These are phyloP conservation scores for Andrena chrysosceles DNA, from an alignment of 2,888 invertebrate genomes.

Conservation along the genomic window DNA sequence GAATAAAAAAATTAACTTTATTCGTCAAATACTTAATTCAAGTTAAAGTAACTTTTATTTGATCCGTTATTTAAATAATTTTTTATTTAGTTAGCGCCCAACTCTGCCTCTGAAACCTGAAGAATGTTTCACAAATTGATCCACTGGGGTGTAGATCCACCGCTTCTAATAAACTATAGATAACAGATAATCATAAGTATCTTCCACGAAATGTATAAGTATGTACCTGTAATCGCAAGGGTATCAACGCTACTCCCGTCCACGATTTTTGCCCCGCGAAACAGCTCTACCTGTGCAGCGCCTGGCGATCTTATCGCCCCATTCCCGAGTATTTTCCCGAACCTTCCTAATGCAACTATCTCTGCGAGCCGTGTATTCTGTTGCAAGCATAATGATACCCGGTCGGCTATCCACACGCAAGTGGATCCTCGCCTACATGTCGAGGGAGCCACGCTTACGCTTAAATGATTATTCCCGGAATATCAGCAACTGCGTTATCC, in stretches of 20 bases:
- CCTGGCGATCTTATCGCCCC: slow-evolving; percentile 8
- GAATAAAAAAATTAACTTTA: no score
- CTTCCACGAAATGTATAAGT: slow-evolving; percentile 29
- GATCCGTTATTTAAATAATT: no score
- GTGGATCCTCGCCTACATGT: neutral
- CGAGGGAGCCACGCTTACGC: neutral
- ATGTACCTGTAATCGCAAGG: slow-evolving; percentile 17
- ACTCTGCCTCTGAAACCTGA: no score
- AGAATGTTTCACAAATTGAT: no score
- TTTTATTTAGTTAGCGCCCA: no score
- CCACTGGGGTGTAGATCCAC: no score
- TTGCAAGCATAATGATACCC: slow-evolving; percentile 28
- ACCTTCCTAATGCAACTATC: slow-evolving; percentile 26
- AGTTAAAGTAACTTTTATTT: no score
- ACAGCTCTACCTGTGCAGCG: neutral
- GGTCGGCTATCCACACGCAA: slow-evolving; percentile 28
- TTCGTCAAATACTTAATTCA: no score
- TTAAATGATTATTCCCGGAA: neutral
- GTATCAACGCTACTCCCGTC: neutral
- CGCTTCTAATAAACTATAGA: no score
- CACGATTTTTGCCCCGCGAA: neutral
- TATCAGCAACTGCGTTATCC: slow-evolving; percentile 9
- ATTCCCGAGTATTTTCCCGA: neutral
- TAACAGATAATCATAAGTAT: neutral
- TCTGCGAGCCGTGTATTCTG: slow-evolving; percentile 12